phyloP scores from a whole-genome alignment of 2,888 invertebrate genomes.

The Polylopha cassiicola region DNA sequence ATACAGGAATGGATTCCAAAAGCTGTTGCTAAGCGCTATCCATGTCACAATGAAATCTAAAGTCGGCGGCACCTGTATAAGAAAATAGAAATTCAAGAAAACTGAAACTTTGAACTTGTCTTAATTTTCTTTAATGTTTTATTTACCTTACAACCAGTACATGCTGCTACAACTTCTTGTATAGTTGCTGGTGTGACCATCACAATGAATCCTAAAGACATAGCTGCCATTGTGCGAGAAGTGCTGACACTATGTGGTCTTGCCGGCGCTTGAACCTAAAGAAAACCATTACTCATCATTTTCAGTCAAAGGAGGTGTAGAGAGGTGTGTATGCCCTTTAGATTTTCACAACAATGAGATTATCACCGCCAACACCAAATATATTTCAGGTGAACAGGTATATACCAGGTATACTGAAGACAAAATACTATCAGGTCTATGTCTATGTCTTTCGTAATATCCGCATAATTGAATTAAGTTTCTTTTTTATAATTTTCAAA shows the following conservation, averaged over 20 bases:
- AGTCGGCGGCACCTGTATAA: constrained; percentile 82
- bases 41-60: constrained; percentile 91
- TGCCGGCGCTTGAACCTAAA: constrained; percentile 69
- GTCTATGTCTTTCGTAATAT: too few relatives aligned
- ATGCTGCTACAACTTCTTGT: constrained; percentile 93
- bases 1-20: constrained; percentile 94
- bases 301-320: too few relatives aligned
- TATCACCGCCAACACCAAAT: too few relatives aligned
- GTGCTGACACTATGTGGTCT: constrained; percentile 86
- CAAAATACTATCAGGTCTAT: too few relatives aligned
- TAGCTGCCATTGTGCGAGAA: constrained; percentile 93
- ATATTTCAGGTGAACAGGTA: background rate
- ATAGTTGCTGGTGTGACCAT: constrained; percentile 95
- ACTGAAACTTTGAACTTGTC: constrained; percentile 1
- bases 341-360: too few relatives aligned
- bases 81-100: constrained; percentile 12
- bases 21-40: constrained; percentile 91
- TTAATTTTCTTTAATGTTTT: background rate
- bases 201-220: constrained; percentile 93
- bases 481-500: too few relatives aligned
- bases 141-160: constrained; percentile 87
- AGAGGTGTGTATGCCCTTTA: too few relatives aligned
- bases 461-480: too few relatives aligned
- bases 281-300: too few relatives aligned
- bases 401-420: background rate